Conservation (phyloP, 1,140 invertebrate genomes). For the Drosophila murphyi region DNA sequence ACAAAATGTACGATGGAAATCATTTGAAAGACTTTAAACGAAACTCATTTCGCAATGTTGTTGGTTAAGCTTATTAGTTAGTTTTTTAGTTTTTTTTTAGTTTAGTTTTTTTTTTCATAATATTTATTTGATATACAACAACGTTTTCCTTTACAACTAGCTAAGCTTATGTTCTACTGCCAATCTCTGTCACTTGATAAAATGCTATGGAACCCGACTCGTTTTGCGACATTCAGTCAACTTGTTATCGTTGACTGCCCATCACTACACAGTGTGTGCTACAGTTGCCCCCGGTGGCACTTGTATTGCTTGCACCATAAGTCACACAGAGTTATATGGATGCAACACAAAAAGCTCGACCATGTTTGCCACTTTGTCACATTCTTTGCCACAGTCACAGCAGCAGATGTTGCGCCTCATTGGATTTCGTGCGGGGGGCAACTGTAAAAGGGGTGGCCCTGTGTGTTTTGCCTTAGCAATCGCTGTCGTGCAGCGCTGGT, state of each 20-base stretch:
- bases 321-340: slow-evolving; percentile 55
- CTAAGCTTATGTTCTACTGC: background rate
- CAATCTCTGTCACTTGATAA: slow-evolving; percentile 20
- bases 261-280: slow-evolving; percentile 51
- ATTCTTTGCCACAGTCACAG: slow-evolving; percentile 71
- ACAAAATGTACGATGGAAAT: background rate
- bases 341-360: slow-evolving; percentile 38
- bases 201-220: slow-evolving; percentile 32
- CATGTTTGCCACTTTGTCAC: slow-evolving; percentile 38
- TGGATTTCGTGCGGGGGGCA: slow-evolving; percentile 43
- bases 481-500: slow-evolving; percentile 51
- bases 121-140: background rate
- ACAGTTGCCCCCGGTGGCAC: slow-evolving; percentile 27
- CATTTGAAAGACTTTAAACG: background rate
- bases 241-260: slow-evolving; percentile 62
- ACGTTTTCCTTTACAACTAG: background rate
- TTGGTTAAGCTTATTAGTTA: background rate
- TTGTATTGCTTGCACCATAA: slow-evolving; percentile 66
- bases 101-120: background rate
- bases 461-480: slow-evolving; percentile 43
- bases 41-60: background rate
- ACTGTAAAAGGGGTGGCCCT: background rate
- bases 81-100: too few relatives aligned
- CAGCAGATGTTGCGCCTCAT: slow-evolving; percentile 72
- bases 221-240: slow-evolving; percentile 42